Evolutionary conservation across 2,888 invertebrate species (phyloP).

Genomic region (Taenaris catops): DNA sequence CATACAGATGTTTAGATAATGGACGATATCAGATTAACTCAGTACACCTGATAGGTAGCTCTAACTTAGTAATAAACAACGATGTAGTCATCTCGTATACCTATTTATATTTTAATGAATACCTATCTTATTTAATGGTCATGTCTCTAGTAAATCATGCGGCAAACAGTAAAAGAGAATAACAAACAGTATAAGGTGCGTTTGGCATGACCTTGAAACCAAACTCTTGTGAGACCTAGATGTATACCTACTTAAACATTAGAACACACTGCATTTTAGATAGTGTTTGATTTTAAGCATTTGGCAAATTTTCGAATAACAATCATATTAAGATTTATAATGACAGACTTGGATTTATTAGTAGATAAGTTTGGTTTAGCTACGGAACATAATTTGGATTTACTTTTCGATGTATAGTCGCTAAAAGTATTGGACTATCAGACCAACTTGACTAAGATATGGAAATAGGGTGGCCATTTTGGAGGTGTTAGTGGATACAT

Average conservation of each 20-base stretch:
- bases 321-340: too few species aligned
- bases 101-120: constrained; percentile 14
- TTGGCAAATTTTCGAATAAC: constrained; percentile 15
- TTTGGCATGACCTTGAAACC: constrained; percentile 18
- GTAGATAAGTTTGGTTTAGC: too few species aligned
- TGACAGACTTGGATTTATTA: too few species aligned
- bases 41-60: too few species aligned
- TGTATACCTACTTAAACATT: constrained; percentile 1
- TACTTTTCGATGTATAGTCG: too few species aligned
- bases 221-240: constrained; percentile 18
- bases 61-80: constrained; percentile 9
- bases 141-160: constrained; percentile 15
- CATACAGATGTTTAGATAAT: too few species aligned
- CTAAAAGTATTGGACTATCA: too few species aligned
- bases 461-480: too few species aligned
- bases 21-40: too few species aligned
- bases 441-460: too few species aligned
- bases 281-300: constrained; percentile 15
- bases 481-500: too few species aligned
- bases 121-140: constrained; percentile 14
- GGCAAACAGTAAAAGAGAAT: constrained; percentile 6
- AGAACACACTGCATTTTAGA: constrained; percentile 18
- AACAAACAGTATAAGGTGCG: constrained; percentile 10
- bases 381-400: too few species aligned
- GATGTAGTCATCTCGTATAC: constrained; percentile 10